These are phyloP conservation scores for Hycleus cichorii DNA, from an alignment of 1,140 invertebrate species.

Conservation along the genomic window DNA sequence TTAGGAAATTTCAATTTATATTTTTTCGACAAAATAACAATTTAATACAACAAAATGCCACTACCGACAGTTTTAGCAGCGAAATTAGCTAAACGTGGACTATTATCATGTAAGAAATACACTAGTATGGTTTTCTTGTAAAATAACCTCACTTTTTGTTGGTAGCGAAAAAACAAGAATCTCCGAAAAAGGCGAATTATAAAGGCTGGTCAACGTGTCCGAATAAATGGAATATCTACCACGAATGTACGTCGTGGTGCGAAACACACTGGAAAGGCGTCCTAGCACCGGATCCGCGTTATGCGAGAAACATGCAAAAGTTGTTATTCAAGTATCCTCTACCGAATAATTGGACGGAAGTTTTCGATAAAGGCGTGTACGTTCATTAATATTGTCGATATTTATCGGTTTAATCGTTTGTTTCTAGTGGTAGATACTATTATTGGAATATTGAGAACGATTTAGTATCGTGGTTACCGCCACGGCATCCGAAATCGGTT, in stretches of 20 bases:
- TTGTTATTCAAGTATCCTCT: slow-evolving; percentile 86
- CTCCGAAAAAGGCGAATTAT: slow-evolving; percentile 46
- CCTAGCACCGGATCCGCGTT: slow-evolving; percentile 61
- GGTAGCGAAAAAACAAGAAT: slow-evolving; percentile 25
- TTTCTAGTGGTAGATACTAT: slow-evolving; percentile 72
- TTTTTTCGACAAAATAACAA: background rate
- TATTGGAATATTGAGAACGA: slow-evolving; percentile 92
- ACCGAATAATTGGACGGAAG: slow-evolving; percentile 85
- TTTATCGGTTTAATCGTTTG: background rate
- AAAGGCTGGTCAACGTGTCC: slow-evolving; percentile 77
- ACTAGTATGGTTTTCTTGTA: slow-evolving; percentile 51
- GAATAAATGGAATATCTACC: slow-evolving; percentile 93
- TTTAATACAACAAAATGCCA: slow-evolving; percentile 56
- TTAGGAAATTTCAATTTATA: background rate
- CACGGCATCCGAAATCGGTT: slow-evolving; percentile 79
- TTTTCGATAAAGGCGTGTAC: slow-evolving; percentile 82
- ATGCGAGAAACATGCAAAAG: slow-evolving; percentile 65
- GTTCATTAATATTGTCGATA: slow-evolving; percentile 16
- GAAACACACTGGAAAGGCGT: slow-evolving; percentile 80
- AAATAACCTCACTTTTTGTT: slow-evolving; percentile 20
- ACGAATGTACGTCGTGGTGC: slow-evolving; percentile 86
- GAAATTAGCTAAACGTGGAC: slow-evolving; percentile 76
- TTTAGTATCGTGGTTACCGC: slow-evolving; percentile 91
- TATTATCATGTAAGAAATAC: slow-evolving; percentile 47
- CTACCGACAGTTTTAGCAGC: slow-evolving; percentile 79